A percentile compares a stretch with the other conserved stretches of the same genome.
phyloP scores from a whole-genome alignment of 2,113 vertebrate genomes.

The Rattus rattus region DNA sequence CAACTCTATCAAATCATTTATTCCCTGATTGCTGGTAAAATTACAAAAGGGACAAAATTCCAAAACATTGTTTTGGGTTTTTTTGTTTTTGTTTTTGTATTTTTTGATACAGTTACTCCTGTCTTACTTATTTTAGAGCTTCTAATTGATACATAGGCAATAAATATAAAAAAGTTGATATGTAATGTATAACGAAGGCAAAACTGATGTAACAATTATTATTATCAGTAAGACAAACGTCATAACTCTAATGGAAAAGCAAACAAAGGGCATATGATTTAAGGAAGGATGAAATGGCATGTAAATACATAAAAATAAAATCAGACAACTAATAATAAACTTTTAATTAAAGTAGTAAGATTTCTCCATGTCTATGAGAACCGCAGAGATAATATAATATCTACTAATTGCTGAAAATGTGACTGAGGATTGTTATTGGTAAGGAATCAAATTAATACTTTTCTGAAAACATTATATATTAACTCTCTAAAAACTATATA shows the following conservation, averaged over 20 bases:
- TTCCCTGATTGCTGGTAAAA: neutral
- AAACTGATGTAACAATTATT: neutral
- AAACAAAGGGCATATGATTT: neutral
- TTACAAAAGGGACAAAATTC: neutral
- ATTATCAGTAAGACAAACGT: neutral
- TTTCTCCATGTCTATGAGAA: neutral
- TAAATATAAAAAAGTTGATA: neutral
- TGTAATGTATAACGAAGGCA: neutral
- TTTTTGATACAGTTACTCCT: neutral
- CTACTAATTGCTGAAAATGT: neutral
- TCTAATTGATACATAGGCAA: neutral
- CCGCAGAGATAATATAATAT: neutral
- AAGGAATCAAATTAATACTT: neutral
- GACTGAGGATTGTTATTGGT: neutral
- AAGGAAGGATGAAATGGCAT: constrained; percentile 1
- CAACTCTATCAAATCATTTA: neutral
- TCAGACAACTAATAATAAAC: neutral
- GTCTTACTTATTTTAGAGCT: neutral
- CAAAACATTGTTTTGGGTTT: neutral
- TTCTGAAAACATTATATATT: neutral
- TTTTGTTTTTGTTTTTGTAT: too few relatives aligned
- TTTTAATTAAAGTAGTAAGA: neutral
- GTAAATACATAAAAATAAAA: neutral
- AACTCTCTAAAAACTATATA: neutral
- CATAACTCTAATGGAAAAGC: neutral